Conservation (phyloP, 1,140 invertebrate species). For the Brachionus rotundiformis region DNA sequence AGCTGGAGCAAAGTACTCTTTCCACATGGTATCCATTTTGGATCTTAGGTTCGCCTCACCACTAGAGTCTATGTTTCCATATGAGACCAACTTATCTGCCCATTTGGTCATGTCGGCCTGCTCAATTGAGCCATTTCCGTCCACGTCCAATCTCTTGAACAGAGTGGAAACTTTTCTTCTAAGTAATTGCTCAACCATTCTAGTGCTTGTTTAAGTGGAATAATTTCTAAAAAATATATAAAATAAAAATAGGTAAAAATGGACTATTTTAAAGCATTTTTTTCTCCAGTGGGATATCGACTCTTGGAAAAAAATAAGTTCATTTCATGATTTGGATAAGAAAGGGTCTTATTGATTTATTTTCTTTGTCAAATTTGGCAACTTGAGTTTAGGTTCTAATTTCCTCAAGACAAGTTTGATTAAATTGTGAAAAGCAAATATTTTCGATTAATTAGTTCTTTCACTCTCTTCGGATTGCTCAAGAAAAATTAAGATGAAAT, state of each 20-base stretch:
- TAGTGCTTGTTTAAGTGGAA: neutral
- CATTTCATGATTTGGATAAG: neutral
- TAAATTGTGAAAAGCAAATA: slow-evolving; percentile 12
- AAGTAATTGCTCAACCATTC: neutral
- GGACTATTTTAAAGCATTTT: too few species aligned
- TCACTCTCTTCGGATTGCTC: neutral
- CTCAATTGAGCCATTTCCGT: slow-evolving; percentile 26
- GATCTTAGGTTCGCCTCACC: neutral
- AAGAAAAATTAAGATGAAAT: neutral
- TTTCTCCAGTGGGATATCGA: neutral
- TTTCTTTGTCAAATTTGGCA: neutral
- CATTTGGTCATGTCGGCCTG: slow-evolving; percentile 14
- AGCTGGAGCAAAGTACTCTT: slow-evolving; percentile 35
- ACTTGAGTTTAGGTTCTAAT: neutral
- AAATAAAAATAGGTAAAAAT: neutral
- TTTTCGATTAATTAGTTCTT: slow-evolving; percentile 12
- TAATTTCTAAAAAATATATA: slow-evolving; percentile 19
- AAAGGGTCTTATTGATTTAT: neutral
- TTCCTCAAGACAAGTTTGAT: slow-evolving; percentile 10
- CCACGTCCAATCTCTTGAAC: slow-evolving; percentile 16
- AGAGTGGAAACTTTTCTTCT: slow-evolving; percentile 15
- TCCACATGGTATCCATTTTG: slow-evolving; percentile 21
- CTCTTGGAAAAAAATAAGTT: neutral
- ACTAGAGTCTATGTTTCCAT: neutral
- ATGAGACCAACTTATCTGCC: neutral